phyloP scores from a whole-genome alignment of 2,888 invertebrate species.

The Pachydiplax longipennis region DNA sequence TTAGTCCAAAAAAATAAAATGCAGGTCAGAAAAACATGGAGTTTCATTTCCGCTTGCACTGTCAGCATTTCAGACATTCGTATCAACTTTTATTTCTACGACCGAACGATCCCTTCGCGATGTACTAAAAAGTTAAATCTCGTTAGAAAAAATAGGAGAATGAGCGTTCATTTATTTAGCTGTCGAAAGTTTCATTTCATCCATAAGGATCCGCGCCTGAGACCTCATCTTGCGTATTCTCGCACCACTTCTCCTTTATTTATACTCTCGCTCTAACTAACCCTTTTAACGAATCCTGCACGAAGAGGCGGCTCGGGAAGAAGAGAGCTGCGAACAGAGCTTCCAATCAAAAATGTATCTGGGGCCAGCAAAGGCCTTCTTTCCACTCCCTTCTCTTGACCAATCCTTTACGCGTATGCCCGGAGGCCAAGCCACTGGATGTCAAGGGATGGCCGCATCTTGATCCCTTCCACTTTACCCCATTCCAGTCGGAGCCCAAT shows the following conservation, averaged over 20 bases:
- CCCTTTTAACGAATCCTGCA: background rate
- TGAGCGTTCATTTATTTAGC: no score
- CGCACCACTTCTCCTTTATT: background rate
- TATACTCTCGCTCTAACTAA: background rate
- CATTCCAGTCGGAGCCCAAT: background rate
- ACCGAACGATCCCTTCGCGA: no score
- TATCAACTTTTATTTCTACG: no score
- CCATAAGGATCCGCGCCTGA: background rate
- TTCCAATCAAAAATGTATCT: constrained; percentile 33
- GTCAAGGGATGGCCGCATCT: background rate
- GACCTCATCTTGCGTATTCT: background rate
- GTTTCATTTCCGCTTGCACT: no score
- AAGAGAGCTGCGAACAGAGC: background rate
- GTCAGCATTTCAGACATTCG: no score
- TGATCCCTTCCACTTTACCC: background rate
- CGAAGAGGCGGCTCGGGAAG: background rate
- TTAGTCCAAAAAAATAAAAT: no score
- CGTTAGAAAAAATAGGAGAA: no score
- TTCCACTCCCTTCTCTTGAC: background rate
- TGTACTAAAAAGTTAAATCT: no score
- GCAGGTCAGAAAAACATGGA: no score
- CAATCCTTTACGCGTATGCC: background rate
- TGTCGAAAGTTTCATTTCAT: no score
- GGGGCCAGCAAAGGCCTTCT: background rate
- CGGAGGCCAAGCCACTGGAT: background rate